Evolutionary conservation across 1,140 invertebrate species (phyloP).

Genomic region (Microplitis demolitor): DNA sequence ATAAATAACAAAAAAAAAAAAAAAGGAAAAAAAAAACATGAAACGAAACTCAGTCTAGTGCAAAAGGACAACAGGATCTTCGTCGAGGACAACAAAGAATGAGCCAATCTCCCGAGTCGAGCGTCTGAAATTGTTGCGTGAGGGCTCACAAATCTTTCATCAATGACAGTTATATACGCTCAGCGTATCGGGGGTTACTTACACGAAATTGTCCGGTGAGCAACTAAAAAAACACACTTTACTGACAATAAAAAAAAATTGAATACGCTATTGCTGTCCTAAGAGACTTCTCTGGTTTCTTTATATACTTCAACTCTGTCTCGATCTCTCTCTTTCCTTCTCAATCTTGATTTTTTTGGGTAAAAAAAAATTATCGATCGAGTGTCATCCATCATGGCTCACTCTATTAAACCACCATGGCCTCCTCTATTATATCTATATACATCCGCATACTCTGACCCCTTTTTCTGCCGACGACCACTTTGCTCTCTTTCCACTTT

Average conservation of each 20-base stretch:
- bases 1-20: no score
- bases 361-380: conserved; percentile 44
- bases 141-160: conserved; percentile 28
- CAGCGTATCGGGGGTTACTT: conserved; percentile 8
- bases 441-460: conserved; percentile 29
- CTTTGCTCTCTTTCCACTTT: conserved; percentile 32
- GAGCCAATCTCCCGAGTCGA: conserved; percentile 18
- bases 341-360: not conserved
- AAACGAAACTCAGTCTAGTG: no score
- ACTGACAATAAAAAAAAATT: not conserved
- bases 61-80: not conserved
- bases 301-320: not conserved
- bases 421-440: conserved; percentile 25
- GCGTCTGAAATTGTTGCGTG: conserved; percentile 23
- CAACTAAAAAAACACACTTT: not conserved
- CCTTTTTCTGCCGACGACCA: conserved; percentile 38
- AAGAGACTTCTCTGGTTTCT: no score
- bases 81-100: conserved; percentile 17
- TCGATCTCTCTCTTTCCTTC: no score
- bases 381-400: conserved; percentile 46
- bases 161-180: conserved; percentile 31
- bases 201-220: conserved; percentile 11
- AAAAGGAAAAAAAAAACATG: no score
- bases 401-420: conserved; percentile 48
- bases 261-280: not conserved